A percentile compares a stretch with the other conserved stretches of the same genome.
These are phyloP conservation scores for Ooceraea biroi DNA, from an alignment of 1,140 invertebrate species.

Conservation along the genomic window DNA sequence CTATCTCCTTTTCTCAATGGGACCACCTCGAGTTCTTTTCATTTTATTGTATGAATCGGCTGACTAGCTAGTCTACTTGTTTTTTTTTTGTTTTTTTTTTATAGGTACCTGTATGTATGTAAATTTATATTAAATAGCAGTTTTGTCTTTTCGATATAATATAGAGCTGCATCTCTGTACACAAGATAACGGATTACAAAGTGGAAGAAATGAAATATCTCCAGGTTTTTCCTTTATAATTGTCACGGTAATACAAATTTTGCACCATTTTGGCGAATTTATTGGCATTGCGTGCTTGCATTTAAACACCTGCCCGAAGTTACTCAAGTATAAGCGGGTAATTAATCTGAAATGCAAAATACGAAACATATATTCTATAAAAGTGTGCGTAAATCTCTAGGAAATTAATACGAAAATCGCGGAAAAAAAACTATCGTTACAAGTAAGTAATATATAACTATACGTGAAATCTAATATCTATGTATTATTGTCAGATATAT, in stretches of 20 bases:
- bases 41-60: conserved; percentile 30
- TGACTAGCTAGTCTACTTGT: conserved; percentile 70
- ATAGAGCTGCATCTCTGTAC: conserved; percentile 36
- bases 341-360: conserved; percentile 69
- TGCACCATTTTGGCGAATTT: conserved; percentile 72
- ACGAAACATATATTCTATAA: conserved; percentile 31
- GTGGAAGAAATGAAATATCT: conserved; percentile 56
- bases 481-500: background rate
- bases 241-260: conserved; percentile 49
- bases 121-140: conserved; percentile 67
- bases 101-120: conserved; percentile 59
- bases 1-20: conserved; percentile 38
- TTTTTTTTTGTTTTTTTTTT: too few species aligned
- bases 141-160: conserved; percentile 50
- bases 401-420: background rate
- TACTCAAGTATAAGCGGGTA: conserved; percentile 59
- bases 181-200: conserved; percentile 59
- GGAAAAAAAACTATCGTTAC: conserved; percentile 1
- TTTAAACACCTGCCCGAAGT: conserved; percentile 48
- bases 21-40: conserved; percentile 55
- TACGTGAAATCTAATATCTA: background rate
- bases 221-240: conserved; percentile 44
- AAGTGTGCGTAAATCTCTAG: conserved; percentile 23
- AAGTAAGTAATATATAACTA: conserved; percentile 18
- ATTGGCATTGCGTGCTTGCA: conserved; percentile 68